Base-by-base conservation (phyloP, 2,113 vertebrate genomes). In the Bungarus multicinctus region DNA sequence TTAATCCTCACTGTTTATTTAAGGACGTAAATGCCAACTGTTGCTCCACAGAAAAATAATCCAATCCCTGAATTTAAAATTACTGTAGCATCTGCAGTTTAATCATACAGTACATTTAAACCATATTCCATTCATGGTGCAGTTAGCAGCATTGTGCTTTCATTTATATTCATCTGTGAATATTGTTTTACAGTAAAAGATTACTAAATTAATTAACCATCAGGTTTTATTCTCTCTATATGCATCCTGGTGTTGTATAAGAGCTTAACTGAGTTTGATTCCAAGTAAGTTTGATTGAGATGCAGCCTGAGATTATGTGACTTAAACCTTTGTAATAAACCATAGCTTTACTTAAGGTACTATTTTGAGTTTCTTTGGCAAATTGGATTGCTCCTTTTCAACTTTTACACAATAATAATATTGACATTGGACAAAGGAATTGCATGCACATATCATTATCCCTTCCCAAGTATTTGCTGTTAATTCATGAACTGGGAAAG, bases 21-120 rank as follows among this genome's bases (percentile, higher is more conserved):
- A 60, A 74, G 85, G 53, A 39, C 50, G 2, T 53, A 90, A 90
- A 90, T 93, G 60, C 89, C 89, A 64, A 43, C 30, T 89, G 86
- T 90, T 93, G 45, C 88, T 93, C 55, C 39, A 90, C 39, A 89
- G 87, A 39, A 89, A 92, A 74, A 45, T 50, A 93, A 90, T n/a
- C 54, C 9, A 93, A 90, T 57, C 81, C 55, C 58, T 86, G 54
- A 60, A 60, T 16, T 88, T 92, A 57, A 89, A 55, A 89, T 45
- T 22, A 30, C 34, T 87, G 45, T 53, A 87, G 30, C 27, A 50
- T 86, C 87, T 87, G 52, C 27, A 60, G 9, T 93, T 90, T 87
- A n/a, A 60, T 57, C 85, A 45, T 16, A 87, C 23, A 87, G n/a
- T 90, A 7, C n/a, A 58, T 81, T 43, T 22, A 81, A 43, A 81